A percentile compares a stretch with the other conserved stretches of the same genome.
phyloP scores from a whole-genome alignment of 2,113 vertebrate species.

The Toxotes jaculatrix region DNA sequence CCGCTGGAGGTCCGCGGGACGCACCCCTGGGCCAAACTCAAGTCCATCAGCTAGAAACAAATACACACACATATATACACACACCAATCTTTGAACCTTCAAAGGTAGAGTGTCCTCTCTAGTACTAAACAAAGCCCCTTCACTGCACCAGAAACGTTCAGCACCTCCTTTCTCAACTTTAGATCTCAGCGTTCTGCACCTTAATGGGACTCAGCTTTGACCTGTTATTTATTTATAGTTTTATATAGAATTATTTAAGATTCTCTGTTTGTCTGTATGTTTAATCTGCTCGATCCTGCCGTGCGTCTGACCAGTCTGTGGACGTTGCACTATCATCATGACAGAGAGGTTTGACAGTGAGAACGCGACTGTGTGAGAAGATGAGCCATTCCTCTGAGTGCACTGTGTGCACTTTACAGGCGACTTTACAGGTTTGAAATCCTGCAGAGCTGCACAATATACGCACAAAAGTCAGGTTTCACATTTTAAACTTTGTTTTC shows the following conservation, averaged over 20 bases:
- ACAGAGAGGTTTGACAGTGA: too few relatives aligned
- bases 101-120: neutral
- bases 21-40: slow-evolving; percentile 91
- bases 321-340: neutral
- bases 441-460: neutral
- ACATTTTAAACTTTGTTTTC: neutral
- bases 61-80: neutral
- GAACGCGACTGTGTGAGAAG: too few relatives aligned
- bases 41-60: slow-evolving; percentile 85
- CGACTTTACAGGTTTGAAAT: too few relatives aligned
- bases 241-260: slow-evolving; percentile 31
- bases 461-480: slow-evolving; percentile 7
- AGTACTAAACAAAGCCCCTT: neutral
- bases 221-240: slow-evolving; percentile 61
- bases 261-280: neutral
- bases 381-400: too few relatives aligned
- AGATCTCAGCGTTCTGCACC: slow-evolving; percentile 38
- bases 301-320: neutral
- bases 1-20: slow-evolving; percentile 92
- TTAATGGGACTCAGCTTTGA: neutral
- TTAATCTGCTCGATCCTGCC: neutral
- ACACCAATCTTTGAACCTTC: neutral
- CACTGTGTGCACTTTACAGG: too few relatives aligned
- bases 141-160: neutral
- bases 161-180: neutral